These are phyloP conservation scores for Nymphalis io DNA, from an alignment of 1,140 invertebrate genomes.

Conservation along the genomic window DNA sequence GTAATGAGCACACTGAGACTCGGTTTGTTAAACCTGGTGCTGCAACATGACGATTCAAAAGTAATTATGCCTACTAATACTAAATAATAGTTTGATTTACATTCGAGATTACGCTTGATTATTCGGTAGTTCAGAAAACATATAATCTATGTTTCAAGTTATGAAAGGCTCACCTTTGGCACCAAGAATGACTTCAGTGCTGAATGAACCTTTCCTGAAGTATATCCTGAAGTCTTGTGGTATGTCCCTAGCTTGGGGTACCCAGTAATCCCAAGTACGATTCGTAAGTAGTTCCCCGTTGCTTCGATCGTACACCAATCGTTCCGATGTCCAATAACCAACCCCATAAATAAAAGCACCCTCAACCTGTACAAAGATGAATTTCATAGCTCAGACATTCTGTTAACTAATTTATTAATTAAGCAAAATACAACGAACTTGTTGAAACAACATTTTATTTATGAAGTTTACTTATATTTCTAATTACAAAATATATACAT, in stretches of 20 bases:
- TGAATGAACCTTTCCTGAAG: slow-evolving; percentile 85
- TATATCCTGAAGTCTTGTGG: slow-evolving; percentile 89
- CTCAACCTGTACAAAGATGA: slow-evolving; percentile 76
- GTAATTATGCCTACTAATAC: not conserved
- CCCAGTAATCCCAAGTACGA: slow-evolving; percentile 91
- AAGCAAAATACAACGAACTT: too few relatives aligned
- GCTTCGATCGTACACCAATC: slow-evolving; percentile 83
- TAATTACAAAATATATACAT: too few relatives aligned
- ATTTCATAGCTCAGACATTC: not conserved
- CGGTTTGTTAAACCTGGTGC: too few relatives aligned
- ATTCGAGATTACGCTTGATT: too few relatives aligned
- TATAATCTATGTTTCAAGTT: too few relatives aligned
- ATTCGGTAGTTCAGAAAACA: too few relatives aligned
- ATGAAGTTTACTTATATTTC: too few relatives aligned
- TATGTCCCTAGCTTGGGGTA: slow-evolving; percentile 89
- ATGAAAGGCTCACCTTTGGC: slow-evolving; percentile 84
- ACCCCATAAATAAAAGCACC: slow-evolving; percentile 93
- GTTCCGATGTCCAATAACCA: slow-evolving; percentile 88
- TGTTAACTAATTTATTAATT: too few relatives aligned
- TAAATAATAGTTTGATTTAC: not conserved
- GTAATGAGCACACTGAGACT: too few relatives aligned
- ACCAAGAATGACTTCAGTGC: slow-evolving; percentile 85
- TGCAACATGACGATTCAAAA: not conserved
- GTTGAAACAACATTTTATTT: too few relatives aligned
- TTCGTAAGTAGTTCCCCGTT: slow-evolving; percentile 86